Percentiles rank a stretch among this genome's conserved stretches.
These are phyloP conservation scores for Propithecus coquereli DNA, from an alignment of 2,113 vertebrate genomes.

Conservation along the genomic window DNA sequence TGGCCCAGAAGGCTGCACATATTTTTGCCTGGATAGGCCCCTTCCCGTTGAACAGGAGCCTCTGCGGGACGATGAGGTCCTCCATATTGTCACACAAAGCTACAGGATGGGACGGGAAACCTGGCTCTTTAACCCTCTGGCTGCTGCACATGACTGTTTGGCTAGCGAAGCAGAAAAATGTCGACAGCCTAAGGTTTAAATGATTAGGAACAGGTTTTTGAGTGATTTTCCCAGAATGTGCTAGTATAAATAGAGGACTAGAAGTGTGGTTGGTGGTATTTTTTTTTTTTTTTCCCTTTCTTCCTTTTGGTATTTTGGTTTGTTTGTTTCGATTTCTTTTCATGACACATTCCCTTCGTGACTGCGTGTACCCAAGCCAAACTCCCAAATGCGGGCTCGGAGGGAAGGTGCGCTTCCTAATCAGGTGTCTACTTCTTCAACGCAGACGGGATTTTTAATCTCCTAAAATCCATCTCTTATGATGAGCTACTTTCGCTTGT, in stretches of 20 bases:
- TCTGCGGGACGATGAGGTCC: constrained; percentile 23
- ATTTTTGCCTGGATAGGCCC: constrained; percentile 72
- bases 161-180: constrained; percentile 56
- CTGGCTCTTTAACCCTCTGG: constrained; percentile 67
- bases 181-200: constrained; percentile 45
- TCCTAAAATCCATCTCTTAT: not conserved
- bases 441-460: not conserved
- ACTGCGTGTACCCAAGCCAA: not conserved
- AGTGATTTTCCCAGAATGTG: constrained; percentile 71
- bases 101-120: constrained; percentile 58
- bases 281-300: constrained; percentile 39
- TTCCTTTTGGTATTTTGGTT: constrained; percentile 62
- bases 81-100: constrained; percentile 45
- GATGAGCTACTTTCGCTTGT: not conserved
- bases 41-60: constrained; percentile 57
- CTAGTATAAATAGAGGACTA: constrained; percentile 70
- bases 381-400: not conserved
- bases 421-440: not conserved
- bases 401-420: not conserved
- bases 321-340: constrained; percentile 65
- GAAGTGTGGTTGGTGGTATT: constrained; percentile 57
- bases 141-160: constrained; percentile 62
- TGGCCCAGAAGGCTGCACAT: constrained; percentile 71
- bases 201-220: constrained; percentile 51
- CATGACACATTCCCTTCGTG: constrained; percentile 34